Conservation (phyloP, 2,113 vertebrate species). For the Esox niger region DNA sequence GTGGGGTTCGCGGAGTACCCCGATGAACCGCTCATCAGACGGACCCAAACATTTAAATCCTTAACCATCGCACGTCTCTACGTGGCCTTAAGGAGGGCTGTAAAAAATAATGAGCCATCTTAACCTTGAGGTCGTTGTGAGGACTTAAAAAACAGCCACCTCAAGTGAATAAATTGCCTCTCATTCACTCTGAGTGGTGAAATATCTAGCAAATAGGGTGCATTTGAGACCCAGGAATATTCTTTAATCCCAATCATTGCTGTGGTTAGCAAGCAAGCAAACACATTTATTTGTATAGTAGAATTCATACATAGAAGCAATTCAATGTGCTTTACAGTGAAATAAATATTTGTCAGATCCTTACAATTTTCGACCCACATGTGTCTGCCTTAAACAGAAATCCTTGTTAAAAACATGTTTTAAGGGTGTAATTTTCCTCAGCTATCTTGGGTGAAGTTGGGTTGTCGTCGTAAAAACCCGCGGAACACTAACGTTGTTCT, state of each 20-base stretch:
- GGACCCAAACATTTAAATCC: constrained; percentile 14
- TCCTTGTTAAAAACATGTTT: neutral
- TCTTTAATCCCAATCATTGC: too few relatives aligned
- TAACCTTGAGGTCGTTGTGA: constrained; percentile 56
- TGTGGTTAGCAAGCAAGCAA: too few relatives aligned
- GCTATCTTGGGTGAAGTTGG: neutral
- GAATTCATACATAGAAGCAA: too few relatives aligned
- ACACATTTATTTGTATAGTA: too few relatives aligned
- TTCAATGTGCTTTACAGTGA: too few relatives aligned
- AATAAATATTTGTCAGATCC: too few relatives aligned
- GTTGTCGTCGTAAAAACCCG: neutral
- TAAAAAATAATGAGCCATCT: constrained; percentile 57
- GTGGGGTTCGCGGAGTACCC: constrained; percentile 24
- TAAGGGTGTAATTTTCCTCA: neutral
- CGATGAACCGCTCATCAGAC: constrained; percentile 28
- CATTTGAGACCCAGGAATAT: too few relatives aligned
- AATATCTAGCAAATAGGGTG: neutral
- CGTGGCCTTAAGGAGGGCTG: constrained; percentile 39
- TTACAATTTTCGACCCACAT: too few relatives aligned
- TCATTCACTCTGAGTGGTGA: neutral
- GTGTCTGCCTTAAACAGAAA: neutral
- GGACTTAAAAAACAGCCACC: constrained; percentile 18
- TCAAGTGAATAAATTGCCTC: constrained; percentile 25
- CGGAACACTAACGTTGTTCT: constrained; percentile 6
- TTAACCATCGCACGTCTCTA: constrained; percentile 10